Evolutionary conservation across 2,113 vertebrate genomes (phyloP), one percentile per base, ranked within the genome.

Genomic region (Sitta europaea): DNA sequence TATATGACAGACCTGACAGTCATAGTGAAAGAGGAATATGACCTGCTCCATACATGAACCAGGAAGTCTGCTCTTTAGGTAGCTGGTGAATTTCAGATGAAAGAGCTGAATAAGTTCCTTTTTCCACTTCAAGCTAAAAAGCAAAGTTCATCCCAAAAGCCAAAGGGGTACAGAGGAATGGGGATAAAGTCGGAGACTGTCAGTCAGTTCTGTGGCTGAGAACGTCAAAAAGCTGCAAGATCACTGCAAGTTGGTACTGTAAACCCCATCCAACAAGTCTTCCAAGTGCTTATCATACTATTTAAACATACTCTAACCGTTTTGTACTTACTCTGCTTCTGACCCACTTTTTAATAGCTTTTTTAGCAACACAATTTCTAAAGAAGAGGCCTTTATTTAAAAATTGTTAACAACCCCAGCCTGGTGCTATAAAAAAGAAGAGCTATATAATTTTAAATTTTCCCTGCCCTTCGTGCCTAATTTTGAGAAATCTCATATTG

Each of bases 1-100:
- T 92, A 8, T 71, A 77, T 84, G 94, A 84, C 72, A 90, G 78
- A 80, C 74, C 58, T 75, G 57, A 90, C 43, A 95, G 85, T 97
- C 93, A 96, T 77, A 95, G 79, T 0, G 92, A 96, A 96, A 97
- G 96, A 96, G 96, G 96, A 97, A 96, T 97, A 94, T 93, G 91
- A 95, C 79, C 90, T 86, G 79, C 75, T 94, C 90, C 82, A 81
- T 59, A 68, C 36, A 88, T 81, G 72, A 95, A 94, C 86, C 72
- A 92, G 88, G 88, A 97, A 97, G 93, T 93, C 63, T 88, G 55
- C 68, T 88, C 68, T 92, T 73, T 80, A 86, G 11, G n/a, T 88
- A 86, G 55, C 28, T 77, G 75, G 79, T 84, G 79, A 86, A 95
- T 92, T 94, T 96, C 86, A 86, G 76, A 95, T 78, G 51, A 96